Percentiles rank a stretch among this genome's conserved stretches.
Conservation (phyloP, 2,888 invertebrate genomes). For the Epiblema foenella region DNA sequence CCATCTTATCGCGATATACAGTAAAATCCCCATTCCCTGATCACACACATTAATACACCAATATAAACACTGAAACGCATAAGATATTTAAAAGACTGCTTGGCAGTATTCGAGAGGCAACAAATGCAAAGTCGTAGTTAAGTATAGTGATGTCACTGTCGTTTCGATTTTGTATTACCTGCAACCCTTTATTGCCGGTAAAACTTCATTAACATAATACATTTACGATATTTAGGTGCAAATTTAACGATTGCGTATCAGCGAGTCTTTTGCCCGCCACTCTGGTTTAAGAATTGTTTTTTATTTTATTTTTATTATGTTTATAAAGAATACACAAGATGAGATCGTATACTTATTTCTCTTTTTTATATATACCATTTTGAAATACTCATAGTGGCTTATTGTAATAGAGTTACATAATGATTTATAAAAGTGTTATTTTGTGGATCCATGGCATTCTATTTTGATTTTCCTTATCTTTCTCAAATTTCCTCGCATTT, state of each 20-base stretch:
- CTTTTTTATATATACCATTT: too few relatives aligned
- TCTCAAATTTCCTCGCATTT: too few relatives aligned
- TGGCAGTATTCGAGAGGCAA: neutral
- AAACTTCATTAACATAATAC: neutral
- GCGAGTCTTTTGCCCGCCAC: conserved; percentile 1
- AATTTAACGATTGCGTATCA: conserved; percentile 2
- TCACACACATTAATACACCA: neutral
- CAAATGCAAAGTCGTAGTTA: conserved; percentile 12
- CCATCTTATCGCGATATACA: neutral
- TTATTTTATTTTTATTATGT: neutral
- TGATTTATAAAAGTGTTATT: too few relatives aligned
- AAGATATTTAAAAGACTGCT: neutral
- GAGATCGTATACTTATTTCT: too few relatives aligned
- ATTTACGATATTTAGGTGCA: conserved; percentile 11
- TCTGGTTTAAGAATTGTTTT: neutral
- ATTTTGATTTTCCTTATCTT: too few relatives aligned
- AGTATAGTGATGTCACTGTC: conserved; percentile 14
- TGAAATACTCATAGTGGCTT: too few relatives aligned
- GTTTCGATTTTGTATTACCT: neutral
- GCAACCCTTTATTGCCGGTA: neutral
- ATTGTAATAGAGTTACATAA: too few relatives aligned
- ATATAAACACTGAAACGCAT: neutral
- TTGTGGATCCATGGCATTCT: too few relatives aligned
- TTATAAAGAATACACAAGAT: neutral
- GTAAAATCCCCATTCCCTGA: neutral